These are phyloP conservation scores for Galerucella nymphaeae DNA, from an alignment of 2,888 invertebrate genomes.

Conservation along the genomic window DNA sequence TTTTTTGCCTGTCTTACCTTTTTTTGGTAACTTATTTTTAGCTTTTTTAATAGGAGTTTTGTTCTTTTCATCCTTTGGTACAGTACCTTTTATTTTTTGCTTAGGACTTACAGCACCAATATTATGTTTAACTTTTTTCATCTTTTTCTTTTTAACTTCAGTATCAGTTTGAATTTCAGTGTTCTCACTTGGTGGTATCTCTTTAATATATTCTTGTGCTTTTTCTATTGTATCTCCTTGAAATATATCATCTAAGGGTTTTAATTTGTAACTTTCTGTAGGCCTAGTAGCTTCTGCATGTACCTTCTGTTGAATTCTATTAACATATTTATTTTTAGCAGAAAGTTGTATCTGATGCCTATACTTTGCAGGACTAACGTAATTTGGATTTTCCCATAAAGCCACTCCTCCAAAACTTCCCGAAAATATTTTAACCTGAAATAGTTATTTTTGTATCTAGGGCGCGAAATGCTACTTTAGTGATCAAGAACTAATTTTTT, in stretches of 20 bases:
- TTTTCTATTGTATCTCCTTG: constrained; percentile 71
- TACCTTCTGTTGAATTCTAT: constrained; percentile 83
- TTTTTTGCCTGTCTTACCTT: not conserved
- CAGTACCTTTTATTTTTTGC: constrained; percentile 3
- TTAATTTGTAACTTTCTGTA: constrained; percentile 77
- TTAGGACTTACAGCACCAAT: not conserved
- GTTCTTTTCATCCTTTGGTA: not conserved
- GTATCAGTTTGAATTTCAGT: not conserved
- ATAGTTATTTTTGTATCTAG: too few species aligned
- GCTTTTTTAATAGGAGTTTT: constrained; percentile 6
- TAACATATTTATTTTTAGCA: constrained; percentile 73
- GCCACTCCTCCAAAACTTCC: constrained; percentile 93
- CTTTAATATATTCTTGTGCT: constrained; percentile 61
- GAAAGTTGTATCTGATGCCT: constrained; percentile 69
- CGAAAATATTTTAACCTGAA: constrained; percentile 91
- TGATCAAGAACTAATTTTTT: too few species aligned
- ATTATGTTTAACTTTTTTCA: constrained; percentile 5
- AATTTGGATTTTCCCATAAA: constrained; percentile 93
- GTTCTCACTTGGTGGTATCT: not conserved
- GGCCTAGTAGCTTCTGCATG: constrained; percentile 79
- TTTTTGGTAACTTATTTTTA: not conserved
- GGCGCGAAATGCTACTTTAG: too few species aligned
- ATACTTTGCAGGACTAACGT: constrained; percentile 89
- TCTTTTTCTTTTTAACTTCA: constrained; percentile 12
- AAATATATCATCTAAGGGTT: constrained; percentile 81